Evolutionary conservation across 2,797 vertebrate genomes (phyloP).

Genomic region (Chromobotia macracanthus): DNA sequence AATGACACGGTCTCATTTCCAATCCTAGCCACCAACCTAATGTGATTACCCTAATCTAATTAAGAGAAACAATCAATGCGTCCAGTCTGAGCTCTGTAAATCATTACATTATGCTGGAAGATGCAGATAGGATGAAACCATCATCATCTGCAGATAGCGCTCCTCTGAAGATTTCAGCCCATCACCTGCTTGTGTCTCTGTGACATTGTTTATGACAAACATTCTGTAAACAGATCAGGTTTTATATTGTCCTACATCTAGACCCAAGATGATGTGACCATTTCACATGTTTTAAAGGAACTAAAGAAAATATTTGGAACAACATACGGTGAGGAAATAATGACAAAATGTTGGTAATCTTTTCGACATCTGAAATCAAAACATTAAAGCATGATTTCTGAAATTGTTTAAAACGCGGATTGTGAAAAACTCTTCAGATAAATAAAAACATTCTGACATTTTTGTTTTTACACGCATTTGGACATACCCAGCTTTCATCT

Average conservation of each 20-base stretch:
- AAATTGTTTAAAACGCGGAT: not conserved
- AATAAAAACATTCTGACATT: not conserved
- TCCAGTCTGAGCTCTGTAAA: constrained; percentile 36
- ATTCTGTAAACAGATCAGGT: not conserved
- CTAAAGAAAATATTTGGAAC: not conserved
- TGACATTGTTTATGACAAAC: not conserved
- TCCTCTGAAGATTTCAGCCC: not conserved
- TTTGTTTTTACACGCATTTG: not conserved
- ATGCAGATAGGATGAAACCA: constrained; percentile 12
- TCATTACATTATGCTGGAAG: not conserved
- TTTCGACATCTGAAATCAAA: not conserved
- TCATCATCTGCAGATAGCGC: constrained; percentile 5
- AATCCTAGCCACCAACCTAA: constrained; percentile 67
- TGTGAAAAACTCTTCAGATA: not conserved
- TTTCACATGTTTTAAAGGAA: not conserved
- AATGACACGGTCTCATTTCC: constrained; percentile 58
- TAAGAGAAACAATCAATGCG: constrained; percentile 71
- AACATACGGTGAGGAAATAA: too few relatives aligned
- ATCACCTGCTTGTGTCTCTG: not conserved
- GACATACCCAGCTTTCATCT: not conserved
- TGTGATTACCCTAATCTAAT: constrained; percentile 80
- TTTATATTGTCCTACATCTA: not conserved
- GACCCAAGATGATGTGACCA: not conserved
- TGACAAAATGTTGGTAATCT: not conserved
- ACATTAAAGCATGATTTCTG: not conserved